These are phyloP conservation scores for Phrynocephalus guinanensis DNA, from an alignment of 2,797 vertebrate genomes.

Conservation along the genomic window DNA sequence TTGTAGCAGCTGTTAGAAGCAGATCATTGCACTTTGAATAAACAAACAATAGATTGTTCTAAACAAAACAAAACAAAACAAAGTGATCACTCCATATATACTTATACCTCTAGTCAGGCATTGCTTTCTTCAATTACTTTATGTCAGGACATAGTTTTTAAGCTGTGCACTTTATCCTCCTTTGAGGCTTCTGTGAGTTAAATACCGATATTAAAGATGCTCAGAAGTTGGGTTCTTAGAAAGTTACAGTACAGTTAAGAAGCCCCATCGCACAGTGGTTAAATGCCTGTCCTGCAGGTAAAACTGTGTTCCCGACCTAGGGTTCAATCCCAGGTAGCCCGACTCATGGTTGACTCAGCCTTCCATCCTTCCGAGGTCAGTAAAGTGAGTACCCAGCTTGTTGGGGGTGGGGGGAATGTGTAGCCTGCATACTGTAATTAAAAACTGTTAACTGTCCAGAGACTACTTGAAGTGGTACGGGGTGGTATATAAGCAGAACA, in stretches of 20 bases:
- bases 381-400: too few relatives aligned
- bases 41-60: conserved; percentile 64
- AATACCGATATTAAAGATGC: conserved; percentile 6
- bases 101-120: conserved; percentile 27
- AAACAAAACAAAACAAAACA: conserved; percentile 34
- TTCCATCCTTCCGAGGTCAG: too few relatives aligned
- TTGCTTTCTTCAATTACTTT: conserved; percentile 28
- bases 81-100: not conserved
- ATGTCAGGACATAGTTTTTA: not conserved
- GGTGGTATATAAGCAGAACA: too few relatives aligned
- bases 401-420: too few relatives aligned
- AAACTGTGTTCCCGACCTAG: too few relatives aligned
- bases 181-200: not conserved
- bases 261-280: too few relatives aligned
- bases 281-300: too few relatives aligned
- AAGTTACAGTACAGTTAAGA: not conserved
- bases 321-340: too few relatives aligned
- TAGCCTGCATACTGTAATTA: too few relatives aligned
- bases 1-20: conserved; percentile 44
- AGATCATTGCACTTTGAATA: conserved; percentile 50
- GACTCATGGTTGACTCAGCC: too few relatives aligned
- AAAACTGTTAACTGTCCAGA: too few relatives aligned
- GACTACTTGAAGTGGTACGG: too few relatives aligned
- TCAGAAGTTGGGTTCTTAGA: not conserved
- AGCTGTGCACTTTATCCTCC: not conserved